A percentile compares a stretch with the other conserved stretches of the same genome.
Conservation (phyloP, 2,113 vertebrate species). For the Lipophrys pholis region DNA sequence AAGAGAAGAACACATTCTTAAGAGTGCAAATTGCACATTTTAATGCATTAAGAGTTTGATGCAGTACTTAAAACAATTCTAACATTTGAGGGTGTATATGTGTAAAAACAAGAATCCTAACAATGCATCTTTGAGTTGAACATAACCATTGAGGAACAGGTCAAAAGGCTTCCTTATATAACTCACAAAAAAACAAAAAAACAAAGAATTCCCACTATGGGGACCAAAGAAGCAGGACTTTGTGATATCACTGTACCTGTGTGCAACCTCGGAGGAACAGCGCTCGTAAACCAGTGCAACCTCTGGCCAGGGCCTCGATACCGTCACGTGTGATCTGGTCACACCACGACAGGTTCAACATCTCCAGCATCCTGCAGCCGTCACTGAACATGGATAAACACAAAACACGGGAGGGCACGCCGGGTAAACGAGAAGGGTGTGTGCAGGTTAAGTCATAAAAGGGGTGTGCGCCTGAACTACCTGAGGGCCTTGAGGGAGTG, state of each 20-base stretch:
- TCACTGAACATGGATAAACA: constrained; percentile 78
- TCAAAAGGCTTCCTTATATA: neutral
- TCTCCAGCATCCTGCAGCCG: constrained; percentile 92
- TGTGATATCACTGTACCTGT: constrained; percentile 81
- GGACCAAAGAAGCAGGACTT: no score
- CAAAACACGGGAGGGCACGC: neutral
- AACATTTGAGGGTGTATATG: neutral
- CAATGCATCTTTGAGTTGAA: neutral
- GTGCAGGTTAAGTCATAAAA: no score
- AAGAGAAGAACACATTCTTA: neutral
- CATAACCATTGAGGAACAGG: neutral
- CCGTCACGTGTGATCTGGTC: constrained; percentile 94
- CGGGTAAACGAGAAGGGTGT: neutral
- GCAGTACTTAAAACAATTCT: neutral
- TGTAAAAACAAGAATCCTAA: neutral
- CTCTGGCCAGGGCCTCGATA: constrained; percentile 91
- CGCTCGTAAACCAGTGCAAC: constrained; percentile 87
- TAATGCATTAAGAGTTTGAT: neutral
- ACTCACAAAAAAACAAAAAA: neutral
- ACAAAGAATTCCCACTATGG: no score
- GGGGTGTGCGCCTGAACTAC: constrained; percentile 68
- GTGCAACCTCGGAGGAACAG: constrained; percentile 94
- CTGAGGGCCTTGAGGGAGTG: constrained; percentile 94
- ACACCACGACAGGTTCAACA: constrained; percentile 94
- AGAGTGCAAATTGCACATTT: neutral